Evolutionary conservation across 1,140 invertebrate genomes (phyloP), one percentile per base, ranked within the genome.

Genomic region (Rhagoletis pomonella): DNA sequence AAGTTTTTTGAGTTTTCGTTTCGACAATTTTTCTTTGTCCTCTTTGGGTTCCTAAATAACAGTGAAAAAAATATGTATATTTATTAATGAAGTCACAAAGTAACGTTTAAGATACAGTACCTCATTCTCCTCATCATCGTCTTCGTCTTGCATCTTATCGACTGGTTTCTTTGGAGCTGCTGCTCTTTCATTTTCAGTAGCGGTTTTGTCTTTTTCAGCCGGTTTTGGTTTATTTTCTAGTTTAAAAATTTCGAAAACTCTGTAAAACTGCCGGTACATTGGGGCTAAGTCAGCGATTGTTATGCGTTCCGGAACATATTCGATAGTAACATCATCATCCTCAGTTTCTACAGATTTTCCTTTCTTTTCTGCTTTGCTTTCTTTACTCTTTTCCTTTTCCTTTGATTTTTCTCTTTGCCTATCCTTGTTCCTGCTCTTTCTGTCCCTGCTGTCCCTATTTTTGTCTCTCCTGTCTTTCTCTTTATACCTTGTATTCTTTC

Each of bases 1-100:
- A 84, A 99, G 91, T 91, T 98, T 97, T 93, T 99, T 99, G 14
- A 99, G 92, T 93, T 99, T 99, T 69, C 98, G 95, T 93, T 99
- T 99, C 0, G 98, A 99, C 29, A 99, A 91, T 90, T 98, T 97
- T 59, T 97, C 96, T 89, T 97, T 96, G 87, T 98, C 97, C 55
- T 97, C 97, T 39, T 94, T 95, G 90, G 94, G 95, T 92, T 96
- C 92, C 29, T 93, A 44, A 42, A 59, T 77, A 39, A n/a, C 12
- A 17, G 9, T 3, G 42, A 91, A 85, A n/a, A n/a, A 64, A 85
- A 88, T 91, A 58, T 17, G 14, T 19, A 42, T 14, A 14, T 64
- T 64, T n/a, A 64, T 14, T 14, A 12, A 4, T 14, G 6, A 7
- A 12, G 5, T 69, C 29, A 69, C 6, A 69, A 65, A 39, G 19